phyloP scores from a whole-genome alignment of 2,797 vertebrate species.

The Eidolon dupreanum region DNA sequence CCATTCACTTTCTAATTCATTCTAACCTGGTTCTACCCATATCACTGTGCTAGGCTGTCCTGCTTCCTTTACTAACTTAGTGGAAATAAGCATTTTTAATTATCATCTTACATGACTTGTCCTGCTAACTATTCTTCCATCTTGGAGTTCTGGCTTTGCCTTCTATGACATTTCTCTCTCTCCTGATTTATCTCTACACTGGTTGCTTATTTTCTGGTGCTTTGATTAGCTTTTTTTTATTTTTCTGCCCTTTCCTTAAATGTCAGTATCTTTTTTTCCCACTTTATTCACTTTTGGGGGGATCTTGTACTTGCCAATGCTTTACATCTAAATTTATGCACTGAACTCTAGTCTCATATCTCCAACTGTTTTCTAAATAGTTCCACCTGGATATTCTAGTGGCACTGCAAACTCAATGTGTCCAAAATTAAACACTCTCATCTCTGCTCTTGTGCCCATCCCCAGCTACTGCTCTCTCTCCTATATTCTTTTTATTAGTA shows the following conservation, averaged over 20 bases:
- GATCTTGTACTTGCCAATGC: not conserved
- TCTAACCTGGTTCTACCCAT: not conserved
- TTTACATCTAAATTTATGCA: not conserved
- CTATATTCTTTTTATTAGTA: not conserved
- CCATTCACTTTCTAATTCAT: not conserved
- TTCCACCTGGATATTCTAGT: not conserved
- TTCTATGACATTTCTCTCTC: not conserved
- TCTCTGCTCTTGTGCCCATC: not conserved
- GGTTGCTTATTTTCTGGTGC: not conserved
- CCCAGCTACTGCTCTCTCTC: not conserved
- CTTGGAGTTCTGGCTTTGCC: not conserved
- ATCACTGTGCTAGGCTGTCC: too few species aligned
- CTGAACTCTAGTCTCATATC: not conserved
- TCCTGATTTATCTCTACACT: not conserved
- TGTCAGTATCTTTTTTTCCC: not conserved
- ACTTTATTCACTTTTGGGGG: not conserved
- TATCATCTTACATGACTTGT: not conserved
- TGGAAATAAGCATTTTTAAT: not conserved
- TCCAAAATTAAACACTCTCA: not conserved
- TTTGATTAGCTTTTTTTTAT: not conserved
- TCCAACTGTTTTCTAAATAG: not conserved
- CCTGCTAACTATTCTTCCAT: too few species aligned
- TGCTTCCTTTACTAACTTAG: not conserved
- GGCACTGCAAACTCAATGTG: not conserved
- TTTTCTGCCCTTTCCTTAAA: not conserved